phyloP scores from a whole-genome alignment of 2,888 invertebrate species.

The Desoria tigrina region DNA sequence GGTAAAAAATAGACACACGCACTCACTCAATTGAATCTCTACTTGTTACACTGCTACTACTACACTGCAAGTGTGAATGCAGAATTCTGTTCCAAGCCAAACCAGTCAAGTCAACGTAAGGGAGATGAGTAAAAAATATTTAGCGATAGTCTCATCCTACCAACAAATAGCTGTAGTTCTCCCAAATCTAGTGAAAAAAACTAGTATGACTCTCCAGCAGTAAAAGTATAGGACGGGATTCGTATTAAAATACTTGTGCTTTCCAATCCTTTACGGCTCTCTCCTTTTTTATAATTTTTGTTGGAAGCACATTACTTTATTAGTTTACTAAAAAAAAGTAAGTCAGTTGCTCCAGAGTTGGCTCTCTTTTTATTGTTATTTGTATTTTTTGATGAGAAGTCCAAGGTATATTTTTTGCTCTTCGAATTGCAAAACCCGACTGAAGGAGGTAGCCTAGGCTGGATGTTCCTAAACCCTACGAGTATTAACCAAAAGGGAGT shows the following conservation, averaged over 20 bases:
- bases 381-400: too few species aligned
- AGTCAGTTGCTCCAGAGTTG: too few species aligned
- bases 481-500: constrained; percentile 34
- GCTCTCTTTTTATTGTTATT: too few species aligned
- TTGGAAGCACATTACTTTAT: too few species aligned
- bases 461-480: constrained; percentile 42
- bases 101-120: constrained; percentile 9
- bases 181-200: too few species aligned
- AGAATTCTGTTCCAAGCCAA: neutral
- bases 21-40: constrained; percentile 15
- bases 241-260: too few species aligned
- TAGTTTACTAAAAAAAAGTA: too few species aligned
- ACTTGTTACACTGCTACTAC: constrained; percentile 1
- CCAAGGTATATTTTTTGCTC: constrained; percentile 44
- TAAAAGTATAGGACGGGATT: too few species aligned
- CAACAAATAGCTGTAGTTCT: too few species aligned
- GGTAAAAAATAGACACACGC: constrained; percentile 52
- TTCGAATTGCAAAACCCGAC: constrained; percentile 54
- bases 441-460: constrained; percentile 39
- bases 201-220: too few species aligned
- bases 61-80: neutral
- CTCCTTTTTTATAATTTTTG: too few species aligned
- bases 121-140: constrained; percentile 4
- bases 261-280: too few species aligned
- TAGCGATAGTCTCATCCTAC: neutral